Base-by-base conservation (phyloP, 2,888 invertebrate genomes). In the Plebejus anna region DNA sequence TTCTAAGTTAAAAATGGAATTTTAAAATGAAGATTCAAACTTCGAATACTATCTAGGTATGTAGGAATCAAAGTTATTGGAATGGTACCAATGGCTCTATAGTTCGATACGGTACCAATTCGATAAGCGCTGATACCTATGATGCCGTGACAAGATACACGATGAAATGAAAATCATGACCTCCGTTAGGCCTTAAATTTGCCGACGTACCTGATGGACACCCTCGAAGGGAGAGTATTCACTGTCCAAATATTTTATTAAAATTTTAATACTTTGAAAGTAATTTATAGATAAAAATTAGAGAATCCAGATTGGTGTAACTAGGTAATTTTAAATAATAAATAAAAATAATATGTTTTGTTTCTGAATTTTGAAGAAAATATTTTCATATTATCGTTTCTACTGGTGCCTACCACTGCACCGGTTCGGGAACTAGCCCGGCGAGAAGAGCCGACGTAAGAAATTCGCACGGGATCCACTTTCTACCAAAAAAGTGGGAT, bases 81-180 rank as follows among this genome's bases (percentile, higher is more conserved):
- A 42, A 42, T 2, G 59, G 32, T 32, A 66, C 11, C 66, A 66
- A 32, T 1, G 32, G 13, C 22, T 61, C 61, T 28, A 32, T 32
- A 28, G 13, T 9, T 61, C 61, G 11, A 32, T 32, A 28, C 28
- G 28, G 2, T 61, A 11, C 28, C 61, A 22, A 61, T 59, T 59
- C 22, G 22, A 22, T 22, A 22, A 22, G n/a, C 22, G 2, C 57
- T 59, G 57, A 59, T 59, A 59, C 7, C 59, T 59, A 22, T 28
- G 61, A 61, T 28, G 28, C 28, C 11, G 59, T 59, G 22, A n/a
- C 59, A 61, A 11, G 66, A 13, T 5, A 66, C 66, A 32, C 2
- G 32, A 32, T 13, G 16, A 66, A 32, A 66, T 66, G 32, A 66
- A 61, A 66, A 66, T 66, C 66, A 66, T 66, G 32, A 66, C 66